Percentiles rank a stretch among this genome's conserved stretches.
Evolutionary conservation across 2,797 vertebrate genomes (phyloP).

Genomic region (Hafferia zeledoni): DNA sequence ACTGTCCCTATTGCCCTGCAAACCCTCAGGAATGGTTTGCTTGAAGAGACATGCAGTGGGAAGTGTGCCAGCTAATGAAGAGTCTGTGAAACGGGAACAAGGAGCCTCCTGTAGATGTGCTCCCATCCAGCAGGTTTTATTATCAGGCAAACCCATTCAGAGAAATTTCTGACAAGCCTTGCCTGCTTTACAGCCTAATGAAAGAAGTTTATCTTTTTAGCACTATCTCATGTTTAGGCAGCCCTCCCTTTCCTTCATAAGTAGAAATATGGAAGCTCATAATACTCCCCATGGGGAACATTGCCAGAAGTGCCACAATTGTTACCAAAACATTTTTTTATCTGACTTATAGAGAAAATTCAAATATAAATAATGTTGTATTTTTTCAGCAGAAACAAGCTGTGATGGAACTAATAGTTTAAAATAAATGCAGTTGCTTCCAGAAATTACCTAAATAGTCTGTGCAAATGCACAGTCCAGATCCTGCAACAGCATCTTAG

Average conservation of each 20-base stretch:
- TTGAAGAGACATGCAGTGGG: neutral
- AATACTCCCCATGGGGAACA: neutral
- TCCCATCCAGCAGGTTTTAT: neutral
- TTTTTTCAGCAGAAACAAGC: neutral
- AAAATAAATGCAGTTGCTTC: neutral
- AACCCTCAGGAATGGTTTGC: neutral
- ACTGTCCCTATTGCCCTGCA: neutral
- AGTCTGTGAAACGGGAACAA: neutral
- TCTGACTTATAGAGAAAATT: neutral
- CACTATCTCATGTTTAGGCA: neutral
- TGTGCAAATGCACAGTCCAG: neutral
- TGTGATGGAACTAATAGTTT: neutral
- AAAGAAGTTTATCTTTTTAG: neutral
- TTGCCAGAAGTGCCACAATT: neutral
- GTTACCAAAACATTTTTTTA: neutral
- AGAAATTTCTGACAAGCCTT: neutral
- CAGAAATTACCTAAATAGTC: neutral
- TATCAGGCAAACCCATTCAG: neutral
- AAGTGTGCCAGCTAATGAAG: neutral
- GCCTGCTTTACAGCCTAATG: neutral
- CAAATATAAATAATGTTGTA: neutral
- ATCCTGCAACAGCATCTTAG: neutral
- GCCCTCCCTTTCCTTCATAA: neutral
- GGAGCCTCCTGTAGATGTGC: neutral
- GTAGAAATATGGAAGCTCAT: neutral